Percentiles rank a stretch among this genome's conserved stretches.
phyloP scores from a whole-genome alignment of 2,888 invertebrate species.

The Cerastis rubricosa region DNA sequence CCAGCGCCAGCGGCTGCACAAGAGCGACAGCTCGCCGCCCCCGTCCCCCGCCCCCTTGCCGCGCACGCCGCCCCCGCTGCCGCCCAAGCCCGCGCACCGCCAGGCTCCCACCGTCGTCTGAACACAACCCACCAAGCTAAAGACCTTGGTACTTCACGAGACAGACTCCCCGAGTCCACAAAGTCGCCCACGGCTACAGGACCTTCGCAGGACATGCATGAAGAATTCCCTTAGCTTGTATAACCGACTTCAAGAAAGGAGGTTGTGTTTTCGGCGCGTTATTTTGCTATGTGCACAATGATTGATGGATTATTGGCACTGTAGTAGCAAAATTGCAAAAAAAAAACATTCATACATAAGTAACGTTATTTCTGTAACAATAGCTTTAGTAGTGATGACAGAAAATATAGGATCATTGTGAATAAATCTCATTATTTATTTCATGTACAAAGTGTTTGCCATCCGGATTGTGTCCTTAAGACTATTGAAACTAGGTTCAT shows the following conservation, averaged over 20 bases:
- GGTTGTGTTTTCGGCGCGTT: conserved; percentile 15
- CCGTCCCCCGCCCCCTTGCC: conserved; percentile 49
- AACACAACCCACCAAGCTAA: conserved; percentile 31
- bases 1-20: conserved; percentile 77
- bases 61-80: conserved; percentile 82
- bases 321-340: conserved; percentile 4
- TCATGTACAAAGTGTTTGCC: conserved; percentile 70
- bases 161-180: conserved; percentile 1
- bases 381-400: conserved; percentile 29
- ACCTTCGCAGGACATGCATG: conserved; percentile 12
- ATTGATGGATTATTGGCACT: conserved; percentile 4
- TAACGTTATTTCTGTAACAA: conserved; percentile 28
- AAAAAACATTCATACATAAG: conserved; percentile 7
- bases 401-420: conserved; percentile 30
- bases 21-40: conserved; percentile 18
- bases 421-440: conserved; percentile 64
- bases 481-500: conserved; percentile 2
- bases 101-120: conserved; percentile 80
- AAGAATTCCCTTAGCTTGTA: not conserved
- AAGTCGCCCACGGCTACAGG: conserved; percentile 25
- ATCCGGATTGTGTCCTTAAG: conserved; percentile 47
- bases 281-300: conserved; percentile 14
- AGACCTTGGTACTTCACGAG: conserved; percentile 8
- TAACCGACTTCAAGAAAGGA: not conserved
- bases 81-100: conserved; percentile 81